phyloP scores from a whole-genome alignment of 1,140 invertebrate species.

The Globodera rostochiensis region DNA sequence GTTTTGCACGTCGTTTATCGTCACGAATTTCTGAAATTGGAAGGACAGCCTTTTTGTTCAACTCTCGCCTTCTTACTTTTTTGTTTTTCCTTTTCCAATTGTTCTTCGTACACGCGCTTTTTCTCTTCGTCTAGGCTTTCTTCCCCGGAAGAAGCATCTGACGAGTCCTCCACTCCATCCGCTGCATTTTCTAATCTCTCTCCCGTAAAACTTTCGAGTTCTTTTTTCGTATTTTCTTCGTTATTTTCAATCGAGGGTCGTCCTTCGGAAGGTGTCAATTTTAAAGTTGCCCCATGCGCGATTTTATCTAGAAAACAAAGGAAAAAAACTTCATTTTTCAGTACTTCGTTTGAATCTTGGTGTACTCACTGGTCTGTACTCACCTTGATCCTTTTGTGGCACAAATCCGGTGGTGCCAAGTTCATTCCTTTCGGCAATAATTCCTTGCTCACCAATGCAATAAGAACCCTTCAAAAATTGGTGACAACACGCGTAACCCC shows the following conservation, averaged over 20 bases:
- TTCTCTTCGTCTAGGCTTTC: conserved; percentile 12
- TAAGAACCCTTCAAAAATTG: conserved; percentile 81
- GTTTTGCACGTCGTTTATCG: conserved; percentile 36
- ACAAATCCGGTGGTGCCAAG: not conserved
- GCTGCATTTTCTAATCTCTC: conserved; percentile 21
- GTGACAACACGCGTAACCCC: conserved; percentile 93
- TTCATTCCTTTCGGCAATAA: conserved; percentile 33
- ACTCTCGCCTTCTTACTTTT: conserved; percentile 16
- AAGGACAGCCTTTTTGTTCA: conserved; percentile 17
- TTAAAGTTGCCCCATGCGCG: not conserved
- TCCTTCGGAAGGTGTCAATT: conserved; percentile 2
- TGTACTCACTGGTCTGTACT: not conserved
- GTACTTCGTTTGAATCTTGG: not conserved
- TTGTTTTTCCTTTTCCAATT: conserved; percentile 29
- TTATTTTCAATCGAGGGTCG: not conserved
- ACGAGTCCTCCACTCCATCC: not conserved
- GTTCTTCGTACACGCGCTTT: conserved; percentile 27
- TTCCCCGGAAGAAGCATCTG: not conserved
- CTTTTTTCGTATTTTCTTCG: conserved; percentile 33
- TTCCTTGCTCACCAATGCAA: conserved; percentile 78
- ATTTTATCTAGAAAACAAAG: not conserved
- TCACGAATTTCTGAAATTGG: conserved; percentile 35
- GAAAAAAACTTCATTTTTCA: not conserved
- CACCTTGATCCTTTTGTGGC: not conserved
- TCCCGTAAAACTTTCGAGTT: not conserved